Conservation (phyloP, 2,113 vertebrate species). For the Paradoxurus hermaphroditus region DNA sequence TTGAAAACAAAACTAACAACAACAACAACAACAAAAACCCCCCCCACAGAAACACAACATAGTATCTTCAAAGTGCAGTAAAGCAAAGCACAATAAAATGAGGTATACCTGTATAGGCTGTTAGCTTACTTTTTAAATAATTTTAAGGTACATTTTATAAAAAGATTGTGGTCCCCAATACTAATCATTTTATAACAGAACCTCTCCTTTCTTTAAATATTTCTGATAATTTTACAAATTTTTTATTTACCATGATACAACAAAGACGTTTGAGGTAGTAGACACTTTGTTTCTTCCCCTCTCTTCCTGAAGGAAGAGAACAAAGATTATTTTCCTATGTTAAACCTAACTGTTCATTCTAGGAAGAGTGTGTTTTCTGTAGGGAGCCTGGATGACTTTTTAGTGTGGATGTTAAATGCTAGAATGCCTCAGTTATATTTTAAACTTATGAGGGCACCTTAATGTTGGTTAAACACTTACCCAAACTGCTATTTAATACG, state of each 20-base stretch:
- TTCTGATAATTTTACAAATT: not conserved
- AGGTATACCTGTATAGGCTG: not conserved
- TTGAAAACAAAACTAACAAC: not conserved
- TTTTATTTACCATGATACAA: not conserved
- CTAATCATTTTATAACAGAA: not conserved
- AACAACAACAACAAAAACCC: no score
- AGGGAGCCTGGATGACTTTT: not conserved
- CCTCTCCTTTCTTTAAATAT: not conserved
- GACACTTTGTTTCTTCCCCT: not conserved
- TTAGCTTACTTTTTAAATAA: not conserved
- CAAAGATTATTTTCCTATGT: not conserved
- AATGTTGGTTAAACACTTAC: slow-evolving; percentile 30
- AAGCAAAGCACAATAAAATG: not conserved
- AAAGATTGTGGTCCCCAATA: not conserved
- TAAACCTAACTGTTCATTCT: not conserved
- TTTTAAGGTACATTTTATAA: not conserved
- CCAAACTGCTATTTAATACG: not conserved
- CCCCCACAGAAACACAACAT: not conserved
- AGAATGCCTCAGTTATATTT: not conserved
- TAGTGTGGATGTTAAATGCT: not conserved
- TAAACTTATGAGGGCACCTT: not conserved
- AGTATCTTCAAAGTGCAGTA: not conserved
- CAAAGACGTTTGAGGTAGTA: not conserved
- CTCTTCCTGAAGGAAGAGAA: not conserved
- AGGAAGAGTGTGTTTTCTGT: not conserved